Base-by-base conservation (phyloP, 2,113 vertebrate species). In the Lontra canadensis region DNA sequence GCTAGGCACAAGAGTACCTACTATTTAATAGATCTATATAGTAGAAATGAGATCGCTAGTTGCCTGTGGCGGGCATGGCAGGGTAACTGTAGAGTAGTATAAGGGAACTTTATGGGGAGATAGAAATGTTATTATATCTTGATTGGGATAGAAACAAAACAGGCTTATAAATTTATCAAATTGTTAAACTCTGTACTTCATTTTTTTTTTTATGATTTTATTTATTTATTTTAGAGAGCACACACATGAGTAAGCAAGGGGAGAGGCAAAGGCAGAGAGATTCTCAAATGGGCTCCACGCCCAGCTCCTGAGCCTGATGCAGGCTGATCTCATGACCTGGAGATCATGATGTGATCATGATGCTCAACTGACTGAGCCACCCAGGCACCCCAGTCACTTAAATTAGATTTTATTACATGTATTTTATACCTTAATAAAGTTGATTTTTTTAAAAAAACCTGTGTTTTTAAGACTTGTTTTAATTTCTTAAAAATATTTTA, bases 321-420 rank as follows among this genome's bases (percentile, higher is more conserved):
- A n/a, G 34, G 18, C 67, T 69, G 67, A 69, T 36, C 17, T 69
- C 34, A 69, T 36, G 67, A 69, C 18, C 7, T 20, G 8, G 67
- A 69, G 18, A 36, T 36, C 67, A 36, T 69, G 34, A 20, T n/a
- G 18, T 36, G n/a, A 36, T 18, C 67, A 36, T 18, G 7, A 69
- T 69, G 34, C 34, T 69, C 34, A 69, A 69, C 17, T 69, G 67
- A 69, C 34, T 69, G 34, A 69, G n/a, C 67, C 34, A 69, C 8
- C 34, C 17, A 69, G 8, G 67, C 34, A 10, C 18, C 34, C 67
- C 67, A 36, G 18, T 69, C 67, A 67, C 36, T 82, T 83, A 92
- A 81, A 63, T 92, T 83, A 69, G 57, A 81, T 88, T 94, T 95
- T 69, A 39, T 86, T 73, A 5, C 92, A 76, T 97, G 34, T 61